Evolutionary conservation across 2,113 vertebrate genomes (phyloP).

Genomic region (Datnioides undecimradiatus): DNA sequence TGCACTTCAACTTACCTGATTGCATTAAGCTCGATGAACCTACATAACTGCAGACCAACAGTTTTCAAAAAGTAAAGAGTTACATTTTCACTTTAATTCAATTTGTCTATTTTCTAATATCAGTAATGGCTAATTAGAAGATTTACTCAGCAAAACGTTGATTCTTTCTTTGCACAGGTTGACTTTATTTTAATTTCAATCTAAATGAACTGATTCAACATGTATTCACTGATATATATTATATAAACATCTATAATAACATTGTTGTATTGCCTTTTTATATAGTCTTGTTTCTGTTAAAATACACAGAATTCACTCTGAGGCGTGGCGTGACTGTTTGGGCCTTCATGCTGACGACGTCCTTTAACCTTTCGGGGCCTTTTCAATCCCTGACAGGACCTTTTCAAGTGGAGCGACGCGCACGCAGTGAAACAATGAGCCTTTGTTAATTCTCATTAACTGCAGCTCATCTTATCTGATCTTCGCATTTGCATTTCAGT

Average conservation of each 20-base stretch:
- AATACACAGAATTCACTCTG: neutral
- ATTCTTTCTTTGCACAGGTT: too few relatives aligned
- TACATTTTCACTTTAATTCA: too few relatives aligned
- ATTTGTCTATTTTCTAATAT: too few relatives aligned
- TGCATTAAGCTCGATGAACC: too few relatives aligned
- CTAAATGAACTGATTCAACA: neutral
- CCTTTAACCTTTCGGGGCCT: slow-evolving; percentile 26
- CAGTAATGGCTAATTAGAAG: too few relatives aligned
- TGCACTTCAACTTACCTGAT: neutral
- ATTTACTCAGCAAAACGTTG: too few relatives aligned
- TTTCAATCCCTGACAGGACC: slow-evolving; percentile 2
- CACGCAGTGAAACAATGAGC: neutral
- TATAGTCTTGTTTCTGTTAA: neutral
- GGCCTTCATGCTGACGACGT: neutral
- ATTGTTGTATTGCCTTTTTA: neutral
- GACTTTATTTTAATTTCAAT: too few relatives aligned
- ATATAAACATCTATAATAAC: too few relatives aligned
- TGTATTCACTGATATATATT: too few relatives aligned
- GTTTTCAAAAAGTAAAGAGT: too few relatives aligned
- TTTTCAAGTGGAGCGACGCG: neutral
- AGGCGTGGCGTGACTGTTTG: neutral
- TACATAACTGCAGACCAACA: too few relatives aligned
- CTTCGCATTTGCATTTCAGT: slow-evolving; percentile 21
- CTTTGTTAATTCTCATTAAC: slow-evolving; percentile 28
- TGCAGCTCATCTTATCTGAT: slow-evolving; percentile 29